Base-by-base conservation (phyloP, 2,888 invertebrate species). In the Bombyx huttoni region DNA sequence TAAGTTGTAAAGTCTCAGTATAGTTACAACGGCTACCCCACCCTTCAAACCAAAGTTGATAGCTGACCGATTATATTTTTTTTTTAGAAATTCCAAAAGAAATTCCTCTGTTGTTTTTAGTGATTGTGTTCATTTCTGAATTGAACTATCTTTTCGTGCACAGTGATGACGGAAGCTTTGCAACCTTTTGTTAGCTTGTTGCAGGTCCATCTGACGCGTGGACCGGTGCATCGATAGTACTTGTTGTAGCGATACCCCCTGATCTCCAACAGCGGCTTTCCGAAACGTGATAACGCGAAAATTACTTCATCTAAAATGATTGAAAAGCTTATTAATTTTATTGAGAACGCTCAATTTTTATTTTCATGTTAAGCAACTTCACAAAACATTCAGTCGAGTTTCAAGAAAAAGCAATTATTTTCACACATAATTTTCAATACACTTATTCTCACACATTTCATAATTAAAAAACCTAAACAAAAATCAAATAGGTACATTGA, bases 171-270 rank as follows among this genome's bases (percentile, higher is more conserved):
- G 0, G 56, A 58, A 6, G 62, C 61, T 9, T 60, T 60, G 51
- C 68, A 72, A 8, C 67, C 65, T 10, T 53, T 52, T 1, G 59
- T 49, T 2, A 55, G 55, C 51, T 53, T 65, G 5, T 58, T 57
- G 53, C 73, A 74, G 7, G 57, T 49, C 72, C 73, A 74, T 14
- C 61, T 48, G 0, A 54, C 58, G 35, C 56, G 65, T 0, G 60
- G 58, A 6, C 62, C 61, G 12, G 47, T 58, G 50, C 66, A 66
- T 47, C 55, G 59, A 49, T 63, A 61, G 24, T 64, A 57, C 33
- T 61, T 64, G 49, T 65, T 66, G 51, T 62, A 78, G 12, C 75
- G 58, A 57, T 77, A 64, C 2, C 55, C 49, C 0, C 68, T 69
- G 1, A 75, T 47, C 35, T 60, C 49, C 35, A 75, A 56, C 7